Evolutionary conservation across 2,113 vertebrate species (phyloP), one percentile per base, ranked within the genome.

Genomic region (Synchiropus splendidus): DNA sequence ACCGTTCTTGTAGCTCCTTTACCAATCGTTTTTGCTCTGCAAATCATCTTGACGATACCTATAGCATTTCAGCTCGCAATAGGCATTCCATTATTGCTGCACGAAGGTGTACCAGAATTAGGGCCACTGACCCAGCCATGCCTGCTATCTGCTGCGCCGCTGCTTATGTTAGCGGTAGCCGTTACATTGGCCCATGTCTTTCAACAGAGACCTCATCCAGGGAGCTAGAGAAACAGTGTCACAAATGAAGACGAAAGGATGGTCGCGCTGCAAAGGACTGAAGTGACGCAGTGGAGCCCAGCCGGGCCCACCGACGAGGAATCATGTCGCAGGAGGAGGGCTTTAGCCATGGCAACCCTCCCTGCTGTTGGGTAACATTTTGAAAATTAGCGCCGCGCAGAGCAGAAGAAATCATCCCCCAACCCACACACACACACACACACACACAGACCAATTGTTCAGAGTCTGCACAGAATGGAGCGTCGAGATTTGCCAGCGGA

Each of bases 341-440:
- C 53, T 50, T 72, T 76, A 81, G 79, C 80, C 82, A 80, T 83
- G 81, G 72, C 77, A 82, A 83, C 78, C 54, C 10, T 42, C 53
- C 63, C 31, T 64, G 54, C 51, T 65, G 71, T 59, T 75, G 68
- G 58, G 47, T 62, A 58, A 64, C 67, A 77, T 64, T 64, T 39
- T 30, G 63, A 64, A 72, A 74, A 75, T 12, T 60, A 74, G 65
- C 38, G 40, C 68, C 33, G 69, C 54, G 21, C 40, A 62, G 59
- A 72, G 58, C 64, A 59, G 60, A 67, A 55, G 36, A 4, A 56
- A n/a, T 52, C 6, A 50, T 40, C 16, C 57, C 51, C 48, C 55
- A 36, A 51, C 18, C 42, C 44, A 60, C 45, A 64, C 48, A 71
- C 60, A 63, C 64, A 39, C 51, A 51, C 54, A 56, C 49, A 43